Conservation (phyloP, 2,113 vertebrate genomes). For the Alosa alosa region DNA sequence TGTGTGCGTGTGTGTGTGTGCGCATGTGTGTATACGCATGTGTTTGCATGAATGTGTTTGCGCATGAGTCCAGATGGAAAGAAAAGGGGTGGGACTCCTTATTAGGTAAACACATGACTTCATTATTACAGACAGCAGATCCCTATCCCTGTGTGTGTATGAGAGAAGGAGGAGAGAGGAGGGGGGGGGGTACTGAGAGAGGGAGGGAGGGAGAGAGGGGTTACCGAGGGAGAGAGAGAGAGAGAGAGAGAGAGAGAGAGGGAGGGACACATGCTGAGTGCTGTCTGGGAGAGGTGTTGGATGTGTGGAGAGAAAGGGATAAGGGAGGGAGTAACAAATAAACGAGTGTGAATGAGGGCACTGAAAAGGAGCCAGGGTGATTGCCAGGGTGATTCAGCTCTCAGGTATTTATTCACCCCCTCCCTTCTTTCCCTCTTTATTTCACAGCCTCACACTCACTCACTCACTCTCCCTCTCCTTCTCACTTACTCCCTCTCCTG, state of each 20-base stretch:
- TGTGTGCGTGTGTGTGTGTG: neutral
- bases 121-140: slow-evolving; percentile 20
- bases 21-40: neutral
- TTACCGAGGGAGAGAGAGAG: neutral
- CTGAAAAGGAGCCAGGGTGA: neutral
- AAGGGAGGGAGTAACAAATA: neutral
- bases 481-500: neutral
- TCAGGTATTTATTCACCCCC: neutral
- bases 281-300: neutral
- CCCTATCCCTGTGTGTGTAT: neutral
- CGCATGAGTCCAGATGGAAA: neutral
- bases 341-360: neutral
- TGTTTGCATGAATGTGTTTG: neutral
- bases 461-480: neutral
- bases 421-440: neutral
- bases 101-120: slow-evolving; percentile 39
- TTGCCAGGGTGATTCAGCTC: neutral
- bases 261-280: too few species aligned
- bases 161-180: neutral
- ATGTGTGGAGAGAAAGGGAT: neutral
- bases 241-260: neutral
- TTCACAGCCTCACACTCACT: neutral
- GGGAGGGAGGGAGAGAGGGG: neutral
- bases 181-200: neutral
- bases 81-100: slow-evolving; percentile 26